Base-by-base conservation (phyloP, 2,888 invertebrate genomes). In the Caenorhabditis uteleia region DNA sequence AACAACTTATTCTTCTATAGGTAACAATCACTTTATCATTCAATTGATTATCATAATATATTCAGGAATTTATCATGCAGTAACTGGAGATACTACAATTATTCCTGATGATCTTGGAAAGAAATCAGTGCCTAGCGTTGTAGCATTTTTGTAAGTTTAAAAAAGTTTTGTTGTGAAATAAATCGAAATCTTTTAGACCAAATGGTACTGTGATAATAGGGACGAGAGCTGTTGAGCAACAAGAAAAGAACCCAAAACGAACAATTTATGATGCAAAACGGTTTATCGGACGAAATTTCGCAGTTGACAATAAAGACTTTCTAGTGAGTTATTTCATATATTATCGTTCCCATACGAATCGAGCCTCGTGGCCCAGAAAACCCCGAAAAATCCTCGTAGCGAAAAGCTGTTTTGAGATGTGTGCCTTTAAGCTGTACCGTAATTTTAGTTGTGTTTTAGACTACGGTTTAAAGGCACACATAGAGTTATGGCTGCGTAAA, bases 191-290 rank as follows among this genome's bases (percentile, higher is more conserved):
- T 50, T 56, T 45, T 60, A 83, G 83, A 47, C 59, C 69, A 18
- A 82, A 84, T 39, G 83, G 83, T 8, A 77, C 78, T 3, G 74
- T 85, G 3, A 43, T 86, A 26, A 84, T 86, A 26, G 87, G 87
- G 3, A 84, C 85, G 45, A 80, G 83, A 46, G 87, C 87, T 3
- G 84, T 85, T 3, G 84, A 83, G 6, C 85, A 85, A 49, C 81
- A 83, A 14, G 85, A 86, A 55, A 83, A 84, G 51, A 85, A 86
- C 68, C 85, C 86, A 5, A 68, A 50, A 20, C 31, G 85, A 58
- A 86, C 86, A 0, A 77, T 87, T 43, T 87, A 86, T 71, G 87
- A 87, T 77, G 85, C 86, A 23, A 87, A 87, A 73, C 71, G 87
- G 34, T 87, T 87, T 74, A 86, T 87, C 34, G 87, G 87, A 3